A percentile compares a stretch with the other conserved stretches of the same genome.
Evolutionary conservation across 2,888 invertebrate species (phyloP).

Genomic region (Hydraecia micacea): DNA sequence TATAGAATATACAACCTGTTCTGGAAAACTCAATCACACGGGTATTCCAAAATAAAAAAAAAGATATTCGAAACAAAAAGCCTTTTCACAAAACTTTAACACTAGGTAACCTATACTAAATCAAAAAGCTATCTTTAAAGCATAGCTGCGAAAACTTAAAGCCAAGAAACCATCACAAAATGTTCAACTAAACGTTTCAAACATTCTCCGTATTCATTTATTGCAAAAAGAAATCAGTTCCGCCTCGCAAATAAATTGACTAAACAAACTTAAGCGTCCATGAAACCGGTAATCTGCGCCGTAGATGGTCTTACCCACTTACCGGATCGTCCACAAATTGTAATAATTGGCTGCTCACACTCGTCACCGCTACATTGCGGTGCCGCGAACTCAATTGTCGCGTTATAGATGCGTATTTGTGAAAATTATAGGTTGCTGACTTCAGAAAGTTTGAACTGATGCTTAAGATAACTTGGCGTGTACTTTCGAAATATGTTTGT

Average conservation of each 20-base stretch:
- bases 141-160: neutral
- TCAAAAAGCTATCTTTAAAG: neutral
- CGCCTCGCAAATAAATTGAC: constrained; percentile 61
- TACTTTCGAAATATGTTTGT: constrained; percentile 15
- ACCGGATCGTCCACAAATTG: constrained; percentile 58
- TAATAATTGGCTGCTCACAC: constrained; percentile 63
- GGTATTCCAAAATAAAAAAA: neutral
- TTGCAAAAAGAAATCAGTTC: constrained; percentile 60
- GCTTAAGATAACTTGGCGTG: neutral
- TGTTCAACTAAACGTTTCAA: neutral
- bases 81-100: neutral
- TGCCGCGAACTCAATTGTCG: constrained; percentile 48
- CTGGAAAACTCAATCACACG: neutral
- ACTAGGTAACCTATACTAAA: neutral
- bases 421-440: constrained; percentile 34
- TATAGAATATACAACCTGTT: neutral
- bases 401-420: constrained; percentile 39
- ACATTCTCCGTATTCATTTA: constrained; percentile 28
- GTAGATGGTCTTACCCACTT: constrained; percentile 59
- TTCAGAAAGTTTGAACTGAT: constrained; percentile 33
- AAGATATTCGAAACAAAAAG: neutral
- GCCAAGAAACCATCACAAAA: neutral
- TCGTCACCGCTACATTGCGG: constrained; percentile 53
- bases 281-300: constrained; percentile 61
- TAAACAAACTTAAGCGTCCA: constrained; percentile 62